Conservation (phyloP, 2,888 invertebrate genomes). For the Acleris emargana region DNA sequence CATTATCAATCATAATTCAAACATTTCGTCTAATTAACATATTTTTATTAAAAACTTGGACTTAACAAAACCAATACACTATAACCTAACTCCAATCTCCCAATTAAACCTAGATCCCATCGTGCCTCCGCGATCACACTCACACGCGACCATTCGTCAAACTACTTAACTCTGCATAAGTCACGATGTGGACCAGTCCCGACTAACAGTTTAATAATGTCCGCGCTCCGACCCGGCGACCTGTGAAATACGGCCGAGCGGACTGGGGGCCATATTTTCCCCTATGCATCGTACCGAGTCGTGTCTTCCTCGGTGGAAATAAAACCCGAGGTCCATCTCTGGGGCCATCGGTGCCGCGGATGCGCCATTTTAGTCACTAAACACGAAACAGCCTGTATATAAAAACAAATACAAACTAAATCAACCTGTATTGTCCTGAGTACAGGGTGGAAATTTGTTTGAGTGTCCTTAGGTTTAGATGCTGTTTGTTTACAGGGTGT, state of each 20-base stretch:
- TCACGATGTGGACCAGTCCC: conserved; percentile 78
- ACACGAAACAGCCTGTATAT: conserved; percentile 48
- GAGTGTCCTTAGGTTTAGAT: conserved; percentile 42
- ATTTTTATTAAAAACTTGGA: no score
- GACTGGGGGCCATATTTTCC: conserved; percentile 80
- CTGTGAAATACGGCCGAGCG: conserved; percentile 81
- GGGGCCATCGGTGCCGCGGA: conserved; percentile 81
- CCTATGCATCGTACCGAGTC: conserved; percentile 78
- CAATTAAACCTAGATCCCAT: conserved; percentile 69
- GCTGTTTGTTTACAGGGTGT: conserved; percentile 48
- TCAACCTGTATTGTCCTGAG: conserved; percentile 1
- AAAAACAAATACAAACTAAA: conserved; percentile 16
- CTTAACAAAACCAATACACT: conserved; percentile 2
- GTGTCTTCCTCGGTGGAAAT: conserved; percentile 83
- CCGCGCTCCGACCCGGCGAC: conserved; percentile 75
- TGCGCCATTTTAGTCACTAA: conserved; percentile 68
- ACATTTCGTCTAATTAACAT: no score
- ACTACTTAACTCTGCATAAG: conserved; percentile 82
- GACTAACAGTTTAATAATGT: conserved; percentile 83
- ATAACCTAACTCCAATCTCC: conserved; percentile 35
- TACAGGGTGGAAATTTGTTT: conserved; percentile 38
- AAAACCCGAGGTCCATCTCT: conserved; percentile 83
- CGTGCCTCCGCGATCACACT: conserved; percentile 75
- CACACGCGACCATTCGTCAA: conserved; percentile 81
- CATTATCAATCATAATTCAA: no score